Evolutionary conservation across 2,113 vertebrate genomes (phyloP).

Genomic region (Halcyon senegalensis): DNA sequence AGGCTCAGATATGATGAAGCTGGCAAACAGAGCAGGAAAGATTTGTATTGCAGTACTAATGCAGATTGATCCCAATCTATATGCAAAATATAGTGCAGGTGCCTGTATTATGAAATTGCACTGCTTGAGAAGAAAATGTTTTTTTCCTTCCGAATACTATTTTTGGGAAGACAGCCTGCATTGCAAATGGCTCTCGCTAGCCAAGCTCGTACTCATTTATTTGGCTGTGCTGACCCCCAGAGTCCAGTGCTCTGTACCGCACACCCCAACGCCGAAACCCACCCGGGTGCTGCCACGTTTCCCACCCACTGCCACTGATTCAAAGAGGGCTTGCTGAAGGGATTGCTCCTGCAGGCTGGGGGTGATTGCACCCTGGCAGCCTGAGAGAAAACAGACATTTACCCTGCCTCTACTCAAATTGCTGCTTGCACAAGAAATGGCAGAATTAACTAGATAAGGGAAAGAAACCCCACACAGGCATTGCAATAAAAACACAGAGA

Average conservation of each 20-base stretch:
- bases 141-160: accelerated
- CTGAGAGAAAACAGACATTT: neutral
- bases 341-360: neutral
- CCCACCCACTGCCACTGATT: neutral
- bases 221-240: constrained; percentile 71
- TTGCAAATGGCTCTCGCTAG: neutral
- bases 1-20: accelerated
- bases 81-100: neutral
- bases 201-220: neutral
- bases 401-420: neutral
- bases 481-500: neutral
- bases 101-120: neutral
- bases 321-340: neutral
- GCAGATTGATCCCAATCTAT: neutral
- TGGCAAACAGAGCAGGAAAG: neutral
- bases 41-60: neutral
- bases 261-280: neutral
- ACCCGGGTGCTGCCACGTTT: accelerated
- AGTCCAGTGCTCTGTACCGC: neutral
- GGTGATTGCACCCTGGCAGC: neutral
- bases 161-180: neutral
- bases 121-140: neutral
- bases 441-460: neutral
- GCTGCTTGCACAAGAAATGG: neutral
- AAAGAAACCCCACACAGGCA: accelerated